Evolutionary conservation across 2,797 vertebrate species (phyloP), one percentile per base, ranked within the genome.

Genomic region (Pipistrellus pipistrellus): DNA sequence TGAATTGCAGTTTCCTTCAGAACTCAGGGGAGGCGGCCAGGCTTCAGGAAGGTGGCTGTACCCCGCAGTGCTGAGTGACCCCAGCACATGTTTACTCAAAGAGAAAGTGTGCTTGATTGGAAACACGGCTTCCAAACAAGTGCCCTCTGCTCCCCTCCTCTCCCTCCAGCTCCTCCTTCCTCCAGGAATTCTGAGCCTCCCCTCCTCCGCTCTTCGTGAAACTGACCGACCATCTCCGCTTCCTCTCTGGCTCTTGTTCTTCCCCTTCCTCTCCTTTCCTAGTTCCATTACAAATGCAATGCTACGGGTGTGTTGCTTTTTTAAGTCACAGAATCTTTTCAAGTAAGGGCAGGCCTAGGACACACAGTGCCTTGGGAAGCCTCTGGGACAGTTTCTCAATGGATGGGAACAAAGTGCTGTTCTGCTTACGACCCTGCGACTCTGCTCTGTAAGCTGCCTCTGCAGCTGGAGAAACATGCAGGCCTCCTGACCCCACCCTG

Each of bases 371-470:
- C 46, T 10, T 14, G 18, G 12, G 2, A 30, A 48, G 18, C 14
- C 14, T 21, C 71, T 59, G 41, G 44, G 23, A 8, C 48, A 8
- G 35, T 77, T 25, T 32, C 32, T 77, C 17, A 13, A 1, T 38
- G 18, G 38, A 12, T 7, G 14, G 30, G 20, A 59, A 4, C 30
- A 13, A 2, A 1, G 48, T 7, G 13, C 21, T 17, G 10, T 2
- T 21, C 7, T 2, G 2, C 0, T 17, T 18, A 4, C 0, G 4
- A 3, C 6, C 20, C 51, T 23, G 27, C 4, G n/a, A 9, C 18
- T 4, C 77, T 44, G 11, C 15, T 76, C 41, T 72, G 9, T 13
- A 80, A 81, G 32, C 32, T 27, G 8, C 48, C 53, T 76, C 48
- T 13, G 7, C 32, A 51, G 23, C 6, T 57, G 66, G 83, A 51